These are phyloP conservation scores for Chanos chanos DNA, from an alignment of 2,797 vertebrate species.

Conservation along the genomic window DNA sequence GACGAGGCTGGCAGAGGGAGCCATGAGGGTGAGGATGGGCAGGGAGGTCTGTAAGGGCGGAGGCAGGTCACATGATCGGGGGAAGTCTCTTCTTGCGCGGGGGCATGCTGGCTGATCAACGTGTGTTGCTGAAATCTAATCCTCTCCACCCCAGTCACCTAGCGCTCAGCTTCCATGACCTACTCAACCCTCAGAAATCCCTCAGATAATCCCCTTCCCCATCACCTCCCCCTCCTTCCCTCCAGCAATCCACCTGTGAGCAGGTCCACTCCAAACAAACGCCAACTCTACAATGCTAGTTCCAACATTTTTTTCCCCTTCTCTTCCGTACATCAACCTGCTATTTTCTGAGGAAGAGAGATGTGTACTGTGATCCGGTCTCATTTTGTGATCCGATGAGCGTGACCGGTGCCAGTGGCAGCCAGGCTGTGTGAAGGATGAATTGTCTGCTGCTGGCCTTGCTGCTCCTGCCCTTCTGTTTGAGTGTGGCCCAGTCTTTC, in stretches of 20 bases:
- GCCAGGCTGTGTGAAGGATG: slow-evolving; percentile 33
- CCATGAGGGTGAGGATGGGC: neutral
- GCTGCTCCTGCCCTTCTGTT: slow-evolving; percentile 71
- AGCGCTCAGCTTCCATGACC: slow-evolving; percentile 51
- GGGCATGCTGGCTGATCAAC: slow-evolving; percentile 49
- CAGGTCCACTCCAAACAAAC: too few relatives aligned
- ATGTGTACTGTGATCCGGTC: neutral
- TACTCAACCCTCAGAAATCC: slow-evolving; percentile 63
- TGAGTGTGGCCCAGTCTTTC: slow-evolving; percentile 64
- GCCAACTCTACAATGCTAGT: too few relatives aligned
- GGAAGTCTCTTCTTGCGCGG: slow-evolving; percentile 40
- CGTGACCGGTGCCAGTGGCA: slow-evolving; percentile 3
- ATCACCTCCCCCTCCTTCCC: neutral
- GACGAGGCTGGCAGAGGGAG: neutral
- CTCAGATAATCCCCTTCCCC: slow-evolving; percentile 58
- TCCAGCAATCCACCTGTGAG: slow-evolving; percentile 19
- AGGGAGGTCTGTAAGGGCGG: neutral
- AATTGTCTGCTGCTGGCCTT: slow-evolving; percentile 63
- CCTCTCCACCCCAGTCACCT: slow-evolving; percentile 10
- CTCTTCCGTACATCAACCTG: too few relatives aligned
- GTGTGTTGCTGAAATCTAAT: slow-evolving; percentile 25
- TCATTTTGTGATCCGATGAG: slow-evolving; percentile 13
- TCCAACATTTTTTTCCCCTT: too few relatives aligned
- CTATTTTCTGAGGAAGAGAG: too few relatives aligned
- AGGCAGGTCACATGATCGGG: slow-evolving; percentile 44